A percentile compares a stretch with the other conserved stretches of the same genome.
Evolutionary conservation across 2,113 vertebrate genomes (phyloP).

Genomic region (Nannospalax galili): DNA sequence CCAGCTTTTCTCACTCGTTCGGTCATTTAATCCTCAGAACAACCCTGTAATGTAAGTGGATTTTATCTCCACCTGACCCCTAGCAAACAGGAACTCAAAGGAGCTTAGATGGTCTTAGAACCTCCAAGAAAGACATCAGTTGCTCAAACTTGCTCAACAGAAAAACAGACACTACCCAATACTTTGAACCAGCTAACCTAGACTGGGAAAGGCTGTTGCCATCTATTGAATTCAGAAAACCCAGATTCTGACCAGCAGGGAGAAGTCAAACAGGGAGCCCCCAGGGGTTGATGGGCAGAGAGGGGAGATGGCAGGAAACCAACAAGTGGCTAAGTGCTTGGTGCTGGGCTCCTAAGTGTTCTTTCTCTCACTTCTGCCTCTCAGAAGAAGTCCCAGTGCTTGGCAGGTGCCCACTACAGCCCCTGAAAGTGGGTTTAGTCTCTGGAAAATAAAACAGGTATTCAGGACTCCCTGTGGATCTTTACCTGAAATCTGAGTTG

Average conservation of each 20-base stretch:
- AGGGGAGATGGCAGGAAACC: rapidly evolving
- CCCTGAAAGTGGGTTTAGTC: background rate
- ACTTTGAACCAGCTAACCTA: background rate
- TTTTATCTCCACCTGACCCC: background rate
- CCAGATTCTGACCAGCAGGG: background rate
- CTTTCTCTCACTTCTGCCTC: background rate
- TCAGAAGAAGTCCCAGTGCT: background rate
- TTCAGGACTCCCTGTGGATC: background rate
- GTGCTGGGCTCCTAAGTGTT: no score
- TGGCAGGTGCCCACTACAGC: background rate
- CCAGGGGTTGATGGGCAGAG: rapidly evolving
- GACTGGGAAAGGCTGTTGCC: background rate
- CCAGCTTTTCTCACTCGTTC: background rate
- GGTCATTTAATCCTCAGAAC: background rate
- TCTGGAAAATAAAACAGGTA: background rate
- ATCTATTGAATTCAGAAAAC: background rate
- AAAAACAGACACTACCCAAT: background rate
- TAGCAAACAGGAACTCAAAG: background rate
- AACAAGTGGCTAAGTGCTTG: background rate
- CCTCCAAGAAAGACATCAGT: background rate
- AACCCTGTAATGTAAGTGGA: background rate
- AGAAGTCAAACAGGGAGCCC: background rate
- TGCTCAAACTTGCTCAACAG: background rate
- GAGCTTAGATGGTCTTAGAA: background rate
- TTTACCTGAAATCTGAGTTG: no score